These are phyloP conservation scores for Eunapius fragilis DNA, from an alignment of 37 sponge, comb jelly and placozoan genomes.

Conservation along the genomic window DNA sequence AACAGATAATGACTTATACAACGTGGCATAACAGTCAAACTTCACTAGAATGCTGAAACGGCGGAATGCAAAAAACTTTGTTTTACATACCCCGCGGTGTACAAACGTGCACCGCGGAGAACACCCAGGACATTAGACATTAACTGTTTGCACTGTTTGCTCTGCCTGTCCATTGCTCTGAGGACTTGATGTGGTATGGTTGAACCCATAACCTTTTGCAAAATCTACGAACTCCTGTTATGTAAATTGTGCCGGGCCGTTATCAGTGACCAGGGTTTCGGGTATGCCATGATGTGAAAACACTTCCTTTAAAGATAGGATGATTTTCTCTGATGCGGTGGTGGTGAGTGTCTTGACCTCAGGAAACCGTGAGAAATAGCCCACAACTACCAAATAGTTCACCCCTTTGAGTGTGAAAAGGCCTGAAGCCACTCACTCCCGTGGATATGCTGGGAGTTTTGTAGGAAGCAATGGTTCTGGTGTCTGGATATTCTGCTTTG, in stretches of 20 bases:
- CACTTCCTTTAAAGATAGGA: conserved; percentile 23
- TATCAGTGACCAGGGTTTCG: conserved; percentile 46
- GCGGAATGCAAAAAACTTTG: too few species aligned
- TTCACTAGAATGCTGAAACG: too few species aligned
- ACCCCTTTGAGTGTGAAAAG: conserved; percentile 7
- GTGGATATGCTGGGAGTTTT: conserved; percentile 13
- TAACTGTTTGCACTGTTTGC: conserved; percentile 47
- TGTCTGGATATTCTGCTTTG: neutral
- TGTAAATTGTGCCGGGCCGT: conserved; percentile 71
- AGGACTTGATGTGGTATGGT: conserved; percentile 51
- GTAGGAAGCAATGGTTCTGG: too few species aligned
- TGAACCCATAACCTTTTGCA: conserved; percentile 38
- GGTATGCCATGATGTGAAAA: conserved; percentile 54
- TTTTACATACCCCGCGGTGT: too few species aligned
- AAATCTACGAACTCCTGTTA: conserved; percentile 28
- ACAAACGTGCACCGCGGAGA: too few species aligned
- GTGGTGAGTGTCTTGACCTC: conserved; percentile 37
- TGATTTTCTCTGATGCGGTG: conserved; percentile 9
- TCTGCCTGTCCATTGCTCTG: conserved; percentile 58
- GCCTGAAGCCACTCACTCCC: conserved; percentile 49
- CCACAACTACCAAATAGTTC: conserved; percentile 24
- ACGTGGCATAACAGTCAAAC: too few species aligned
- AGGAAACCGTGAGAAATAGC: conserved; percentile 37
- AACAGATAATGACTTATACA: too few species aligned
- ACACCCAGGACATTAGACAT: too few species aligned